These are phyloP conservation scores for Falcunculus frontatus DNA, from an alignment of 2,113 vertebrate genomes.

Conservation along the genomic window DNA sequence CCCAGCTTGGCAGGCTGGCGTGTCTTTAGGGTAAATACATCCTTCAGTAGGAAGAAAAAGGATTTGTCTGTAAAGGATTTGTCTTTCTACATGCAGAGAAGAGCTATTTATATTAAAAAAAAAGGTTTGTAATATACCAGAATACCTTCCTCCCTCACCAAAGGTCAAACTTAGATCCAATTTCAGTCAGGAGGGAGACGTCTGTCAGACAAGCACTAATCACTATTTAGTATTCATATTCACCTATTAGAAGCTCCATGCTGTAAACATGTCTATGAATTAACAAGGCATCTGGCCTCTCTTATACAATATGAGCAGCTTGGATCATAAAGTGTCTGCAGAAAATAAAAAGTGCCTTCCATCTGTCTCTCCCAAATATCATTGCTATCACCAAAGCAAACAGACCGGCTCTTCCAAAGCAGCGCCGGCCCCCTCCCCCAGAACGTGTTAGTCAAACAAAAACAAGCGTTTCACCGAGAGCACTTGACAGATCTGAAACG, in stretches of 20 bases:
- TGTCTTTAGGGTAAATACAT: not conserved
- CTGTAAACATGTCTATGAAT: conserved; percentile 74
- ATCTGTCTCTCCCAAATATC: conserved; percentile 74
- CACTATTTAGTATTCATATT: conserved; percentile 74
- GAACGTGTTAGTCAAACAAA: conserved; percentile 67
- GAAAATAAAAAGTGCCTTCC: conserved; percentile 74
- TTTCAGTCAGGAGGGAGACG: conserved; percentile 70
- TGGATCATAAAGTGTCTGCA: conserved; percentile 73
- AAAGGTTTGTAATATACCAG: conserved; percentile 31
- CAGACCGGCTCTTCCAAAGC: conserved; percentile 61
- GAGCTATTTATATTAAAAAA: not conserved
- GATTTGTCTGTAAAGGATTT: not conserved
- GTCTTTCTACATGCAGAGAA: not conserved
- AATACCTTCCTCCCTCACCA: conserved; percentile 49
- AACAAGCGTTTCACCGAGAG: conserved; percentile 40
- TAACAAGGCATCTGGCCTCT: conserved; percentile 75
- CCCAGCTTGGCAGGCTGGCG: not conserved
- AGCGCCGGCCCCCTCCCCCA: conserved; percentile 29
- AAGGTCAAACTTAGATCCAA: conserved; percentile 68
- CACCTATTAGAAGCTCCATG: conserved; percentile 70
- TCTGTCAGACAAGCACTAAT: conserved; percentile 72
- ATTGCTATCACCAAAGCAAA: conserved; percentile 70
- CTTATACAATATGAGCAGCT: conserved; percentile 73
- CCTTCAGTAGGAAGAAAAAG: not conserved
- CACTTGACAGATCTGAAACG: conserved; percentile 34